phyloP scores from a whole-genome alignment of 2,113 vertebrate species.

The Cynopterus brachyotis region DNA sequence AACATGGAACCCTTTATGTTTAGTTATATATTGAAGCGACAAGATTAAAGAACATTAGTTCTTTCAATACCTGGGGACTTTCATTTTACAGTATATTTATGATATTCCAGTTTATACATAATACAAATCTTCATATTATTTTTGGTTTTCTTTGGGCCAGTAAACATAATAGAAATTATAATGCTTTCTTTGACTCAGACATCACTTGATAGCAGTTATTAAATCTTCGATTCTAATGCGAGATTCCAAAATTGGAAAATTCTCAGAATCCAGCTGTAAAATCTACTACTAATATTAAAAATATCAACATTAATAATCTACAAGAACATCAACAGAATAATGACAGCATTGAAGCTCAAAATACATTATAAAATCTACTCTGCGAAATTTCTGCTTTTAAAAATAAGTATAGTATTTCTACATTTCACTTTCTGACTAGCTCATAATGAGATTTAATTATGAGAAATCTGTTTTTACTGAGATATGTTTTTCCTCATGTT shows the following conservation, averaged over 20 bases:
- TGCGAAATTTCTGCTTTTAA: not conserved
- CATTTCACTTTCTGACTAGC: not conserved
- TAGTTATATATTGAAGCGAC: not conserved
- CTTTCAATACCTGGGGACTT: not conserved
- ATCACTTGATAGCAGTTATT: not conserved
- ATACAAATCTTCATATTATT: not conserved
- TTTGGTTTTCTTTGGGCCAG: not conserved
- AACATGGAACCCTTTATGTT: not conserved
- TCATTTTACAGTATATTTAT: not conserved
- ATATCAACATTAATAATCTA: not conserved
- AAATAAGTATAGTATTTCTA: not conserved
- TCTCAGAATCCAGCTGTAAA: not conserved
- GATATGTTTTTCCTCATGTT: not conserved
- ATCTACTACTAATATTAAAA: not conserved
- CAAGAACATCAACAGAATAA: not conserved
- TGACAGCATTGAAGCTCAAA: not conserved
- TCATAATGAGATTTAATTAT: constrained; percentile 25
- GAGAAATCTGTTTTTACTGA: not conserved
- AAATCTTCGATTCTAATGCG: not conserved
- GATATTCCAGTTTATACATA: not conserved
- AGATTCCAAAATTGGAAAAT: not conserved
- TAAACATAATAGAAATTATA: not conserved
- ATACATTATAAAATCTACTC: not conserved
- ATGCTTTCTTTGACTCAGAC: not conserved
- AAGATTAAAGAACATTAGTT: not conserved